Conservation (phyloP, 92 coral and sea anemone genomes). For the Bergia sp. region DNA sequence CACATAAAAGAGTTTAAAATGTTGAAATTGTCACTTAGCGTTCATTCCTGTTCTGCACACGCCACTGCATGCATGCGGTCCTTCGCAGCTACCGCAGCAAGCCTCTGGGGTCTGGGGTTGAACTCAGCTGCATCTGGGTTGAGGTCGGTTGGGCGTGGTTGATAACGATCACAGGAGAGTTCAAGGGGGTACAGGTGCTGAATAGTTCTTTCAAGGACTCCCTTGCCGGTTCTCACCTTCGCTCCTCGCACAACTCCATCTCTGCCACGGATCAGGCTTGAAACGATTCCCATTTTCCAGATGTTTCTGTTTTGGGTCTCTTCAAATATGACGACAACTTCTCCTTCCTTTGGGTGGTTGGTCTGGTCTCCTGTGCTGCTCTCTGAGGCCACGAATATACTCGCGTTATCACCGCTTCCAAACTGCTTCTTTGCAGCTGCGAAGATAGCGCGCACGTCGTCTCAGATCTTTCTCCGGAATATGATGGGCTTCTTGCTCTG, state of each 20-base stretch:
- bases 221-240: conserved; percentile 1
- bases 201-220: neutral
- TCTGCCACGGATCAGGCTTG: neutral
- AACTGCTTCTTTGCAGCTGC: conserved; percentile 27
- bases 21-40: conserved; percentile 23
- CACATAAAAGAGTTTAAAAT: neutral
- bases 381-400: conserved; percentile 8
- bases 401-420: neutral
- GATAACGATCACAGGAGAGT: conserved; percentile 23
- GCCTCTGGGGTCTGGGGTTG: conserved; percentile 18
- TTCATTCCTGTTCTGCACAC: conserved; percentile 18
- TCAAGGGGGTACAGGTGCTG: conserved; percentile 18
- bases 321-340: neutral
- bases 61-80: conserved; percentile 17
- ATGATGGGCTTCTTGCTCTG: conserved; percentile 26
- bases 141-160: conserved; percentile 3
- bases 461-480: conserved; percentile 4
- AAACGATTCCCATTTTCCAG: conserved; percentile 3
- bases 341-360: conserved; percentile 11
- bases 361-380: conserved; percentile 8
- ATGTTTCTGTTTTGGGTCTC: conserved; percentile 15
- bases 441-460: conserved; percentile 10
- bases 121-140: conserved; percentile 17
- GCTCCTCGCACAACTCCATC: conserved; percentile 17
- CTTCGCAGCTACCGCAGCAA: conserved; percentile 18